These are phyloP conservation scores for Nomada fabriciana DNA, from an alignment of 2,888 invertebrate genomes.

Conservation along the genomic window DNA sequence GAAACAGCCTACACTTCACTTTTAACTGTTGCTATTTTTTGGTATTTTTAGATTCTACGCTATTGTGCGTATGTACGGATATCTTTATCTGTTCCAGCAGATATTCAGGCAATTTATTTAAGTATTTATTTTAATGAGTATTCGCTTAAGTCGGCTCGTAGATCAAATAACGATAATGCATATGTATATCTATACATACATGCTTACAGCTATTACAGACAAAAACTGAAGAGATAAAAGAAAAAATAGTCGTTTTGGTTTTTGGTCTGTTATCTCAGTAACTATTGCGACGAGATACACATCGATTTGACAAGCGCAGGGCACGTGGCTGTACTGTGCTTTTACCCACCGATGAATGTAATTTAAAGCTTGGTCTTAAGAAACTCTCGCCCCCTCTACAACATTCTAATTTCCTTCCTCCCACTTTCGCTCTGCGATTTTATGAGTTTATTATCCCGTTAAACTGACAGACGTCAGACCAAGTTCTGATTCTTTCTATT, in stretches of 20 bases:
- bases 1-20: too few species aligned
- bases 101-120: too few species aligned
- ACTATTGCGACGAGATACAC: background rate
- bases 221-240: too few species aligned
- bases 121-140: too few species aligned
- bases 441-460: conserved; percentile 1
- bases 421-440: conserved; percentile 3
- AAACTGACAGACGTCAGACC: background rate
- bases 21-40: too few species aligned
- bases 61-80: too few species aligned
- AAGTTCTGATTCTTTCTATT: background rate
- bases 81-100: too few species aligned
- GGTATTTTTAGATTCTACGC: too few species aligned
- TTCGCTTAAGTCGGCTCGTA: too few species aligned
- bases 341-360: background rate
- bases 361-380: conserved; percentile 30
- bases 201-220: too few species aligned
- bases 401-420: conserved; percentile 19
- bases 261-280: background rate
- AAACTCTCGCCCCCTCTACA: conserved; percentile 11
- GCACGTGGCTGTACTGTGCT: conserved; percentile 46
- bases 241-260: background rate
- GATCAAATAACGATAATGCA: too few species aligned
- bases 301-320: conserved; percentile 28
- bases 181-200: too few species aligned